These are phyloP conservation scores for Willowsia nigromaculata DNA, from an alignment of 2,888 invertebrate species.

Conservation along the genomic window DNA sequence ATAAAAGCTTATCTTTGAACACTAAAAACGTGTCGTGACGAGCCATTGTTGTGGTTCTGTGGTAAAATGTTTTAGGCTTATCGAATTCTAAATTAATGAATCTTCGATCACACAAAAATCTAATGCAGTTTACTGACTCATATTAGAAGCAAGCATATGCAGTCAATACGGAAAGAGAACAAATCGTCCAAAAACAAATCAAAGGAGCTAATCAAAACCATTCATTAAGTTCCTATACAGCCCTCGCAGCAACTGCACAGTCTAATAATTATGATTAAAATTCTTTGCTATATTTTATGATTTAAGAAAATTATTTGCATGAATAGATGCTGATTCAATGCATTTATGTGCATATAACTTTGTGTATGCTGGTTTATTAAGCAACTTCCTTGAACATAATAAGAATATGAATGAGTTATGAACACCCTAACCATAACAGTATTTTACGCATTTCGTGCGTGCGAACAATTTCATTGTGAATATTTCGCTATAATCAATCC, in stretches of 20 bases:
- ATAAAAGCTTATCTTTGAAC: too few relatives aligned
- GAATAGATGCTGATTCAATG: background rate
- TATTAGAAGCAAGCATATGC: too few relatives aligned
- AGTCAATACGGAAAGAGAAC: background rate
- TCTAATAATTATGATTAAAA: background rate
- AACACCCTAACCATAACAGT: background rate
- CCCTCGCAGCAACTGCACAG: background rate
- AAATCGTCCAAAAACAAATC: background rate
- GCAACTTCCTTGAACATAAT: too few relatives aligned
- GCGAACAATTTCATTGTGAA: background rate
- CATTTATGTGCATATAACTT: too few relatives aligned
- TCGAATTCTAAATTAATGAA: background rate
- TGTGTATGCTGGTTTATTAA: too few relatives aligned
- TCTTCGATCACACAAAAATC: too few relatives aligned
- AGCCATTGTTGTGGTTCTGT: too few relatives aligned
- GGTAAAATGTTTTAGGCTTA: too few relatives aligned
- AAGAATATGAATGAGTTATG: too few relatives aligned
- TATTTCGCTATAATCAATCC: background rate
- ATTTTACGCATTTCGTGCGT: background rate
- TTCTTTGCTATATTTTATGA: background rate
- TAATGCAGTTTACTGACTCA: too few relatives aligned
- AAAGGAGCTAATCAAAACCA: background rate
- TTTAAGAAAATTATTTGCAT: background rate
- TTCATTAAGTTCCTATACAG: background rate
- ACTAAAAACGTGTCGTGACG: too few relatives aligned